These are phyloP conservation scores for Polylopha cassiicola DNA, from an alignment of 2,888 invertebrate species.

Conservation along the genomic window DNA sequence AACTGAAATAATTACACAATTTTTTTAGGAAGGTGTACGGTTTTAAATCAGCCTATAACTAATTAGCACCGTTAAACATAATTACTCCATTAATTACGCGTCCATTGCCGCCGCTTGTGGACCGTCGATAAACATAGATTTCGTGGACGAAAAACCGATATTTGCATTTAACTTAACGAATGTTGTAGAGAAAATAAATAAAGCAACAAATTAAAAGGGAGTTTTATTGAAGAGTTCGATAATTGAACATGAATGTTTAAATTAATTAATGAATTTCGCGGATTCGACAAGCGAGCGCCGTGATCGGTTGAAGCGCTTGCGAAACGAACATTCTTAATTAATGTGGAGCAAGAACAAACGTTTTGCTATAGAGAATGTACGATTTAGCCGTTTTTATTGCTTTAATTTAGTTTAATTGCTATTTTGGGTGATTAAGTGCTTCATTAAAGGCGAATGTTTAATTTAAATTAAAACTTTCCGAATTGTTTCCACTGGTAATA, in stretches of 20 bases:
- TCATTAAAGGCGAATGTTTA: slow-evolving; percentile 17
- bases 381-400: slow-evolving; percentile 23
- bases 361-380: slow-evolving; percentile 29
- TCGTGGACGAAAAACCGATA: slow-evolving; percentile 39
- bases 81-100: slow-evolving; percentile 40
- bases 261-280: slow-evolving; percentile 68
- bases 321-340: slow-evolving; percentile 64
- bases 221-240: slow-evolving; percentile 71
- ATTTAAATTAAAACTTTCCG: slow-evolving; percentile 13
- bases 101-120: slow-evolving; percentile 33
- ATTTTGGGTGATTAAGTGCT: slow-evolving; percentile 20
- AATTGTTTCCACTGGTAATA: slow-evolving; percentile 4
- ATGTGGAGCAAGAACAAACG: slow-evolving; percentile 58
- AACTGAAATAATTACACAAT: slow-evolving; percentile 9
- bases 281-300: slow-evolving; percentile 40
- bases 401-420: slow-evolving; percentile 19
- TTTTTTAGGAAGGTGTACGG: slow-evolving; percentile 24
- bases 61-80: slow-evolving; percentile 36
- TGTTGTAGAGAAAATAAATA: slow-evolving; percentile 51
- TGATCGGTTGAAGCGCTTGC: slow-evolving; percentile 45
- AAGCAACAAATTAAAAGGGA: slow-evolving; percentile 65
- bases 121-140: slow-evolving; percentile 35
- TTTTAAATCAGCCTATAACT: slow-evolving; percentile 32
- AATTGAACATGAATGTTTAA: slow-evolving; percentile 74
- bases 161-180: slow-evolving; percentile 45